Evolutionary conservation across 2,888 invertebrate genomes (phyloP).

Genomic region (Hofmannophila pseudospretella): DNA sequence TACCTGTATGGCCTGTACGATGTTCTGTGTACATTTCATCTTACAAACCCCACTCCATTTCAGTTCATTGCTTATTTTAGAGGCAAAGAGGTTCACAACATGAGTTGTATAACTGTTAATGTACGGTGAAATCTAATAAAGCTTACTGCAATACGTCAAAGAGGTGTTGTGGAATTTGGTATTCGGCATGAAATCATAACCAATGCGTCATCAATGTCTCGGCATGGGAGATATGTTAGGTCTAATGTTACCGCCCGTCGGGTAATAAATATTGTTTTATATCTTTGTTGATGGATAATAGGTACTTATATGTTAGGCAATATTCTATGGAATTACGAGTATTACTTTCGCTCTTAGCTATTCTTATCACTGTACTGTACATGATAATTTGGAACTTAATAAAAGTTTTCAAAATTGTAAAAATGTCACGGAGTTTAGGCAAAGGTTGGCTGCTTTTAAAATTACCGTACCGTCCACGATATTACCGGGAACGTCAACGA

Average conservation of each 20-base stretch:
- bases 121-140: background rate
- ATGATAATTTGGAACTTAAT: no score
- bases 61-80: background rate
- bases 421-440: no score
- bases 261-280: constrained; percentile 23
- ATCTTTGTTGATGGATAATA: constrained; percentile 1
- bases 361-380: no score
- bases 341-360: no score
- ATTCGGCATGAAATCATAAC: constrained; percentile 31
- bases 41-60: background rate
- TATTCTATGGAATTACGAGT: background rate
- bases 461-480: no score
- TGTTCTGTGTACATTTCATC: background rate
- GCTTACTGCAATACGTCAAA: background rate
- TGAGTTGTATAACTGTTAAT: background rate
- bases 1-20: no score
- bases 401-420: no score
- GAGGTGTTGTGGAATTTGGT: background rate
- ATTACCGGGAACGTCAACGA: no score
- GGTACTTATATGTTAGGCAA: background rate
- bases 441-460: no score
- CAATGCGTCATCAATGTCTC: constrained; percentile 39
- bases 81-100: background rate
- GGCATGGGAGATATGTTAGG: constrained; percentile 24
- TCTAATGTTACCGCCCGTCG: constrained; percentile 13